Evolutionary conservation across 2,797 vertebrate species (phyloP).

Genomic region (Remorina albescens): DNA sequence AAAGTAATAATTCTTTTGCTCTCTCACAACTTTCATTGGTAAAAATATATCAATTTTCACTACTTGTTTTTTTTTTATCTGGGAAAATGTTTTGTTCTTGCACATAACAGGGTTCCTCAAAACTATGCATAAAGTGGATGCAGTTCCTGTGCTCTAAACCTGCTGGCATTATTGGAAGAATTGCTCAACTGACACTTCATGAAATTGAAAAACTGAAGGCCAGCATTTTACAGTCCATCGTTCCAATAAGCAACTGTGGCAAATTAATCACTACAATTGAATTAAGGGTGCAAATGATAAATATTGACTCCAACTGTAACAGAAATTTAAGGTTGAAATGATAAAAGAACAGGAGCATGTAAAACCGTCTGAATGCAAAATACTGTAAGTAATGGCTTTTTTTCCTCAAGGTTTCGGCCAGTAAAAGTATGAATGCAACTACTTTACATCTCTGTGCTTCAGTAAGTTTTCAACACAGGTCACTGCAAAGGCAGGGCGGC

Average conservation of each 20-base stretch:
- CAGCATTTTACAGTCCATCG: not conserved
- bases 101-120: not conserved
- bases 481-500: slow-evolving; percentile 68
- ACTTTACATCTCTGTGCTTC: slow-evolving; percentile 25
- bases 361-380: not conserved
- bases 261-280: not conserved
- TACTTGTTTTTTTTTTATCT: no score
- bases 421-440: no score
- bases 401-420: no score
- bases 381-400: not conserved
- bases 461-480: slow-evolving; percentile 67
- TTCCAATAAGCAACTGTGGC: not conserved
- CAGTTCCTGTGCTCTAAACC: not conserved
- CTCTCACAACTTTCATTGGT: not conserved
- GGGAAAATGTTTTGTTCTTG: not conserved
- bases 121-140: not conserved
- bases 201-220: not conserved
- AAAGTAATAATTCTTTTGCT: not conserved
- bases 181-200: not conserved
- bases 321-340: not conserved
- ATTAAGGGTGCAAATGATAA: not conserved
- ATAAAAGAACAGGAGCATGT: not conserved
- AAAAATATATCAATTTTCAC: no score
- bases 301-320: not conserved
- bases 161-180: not conserved